Evolutionary conservation across 2,797 vertebrate genomes (phyloP).

Genomic region (Karalla daura): DNA sequence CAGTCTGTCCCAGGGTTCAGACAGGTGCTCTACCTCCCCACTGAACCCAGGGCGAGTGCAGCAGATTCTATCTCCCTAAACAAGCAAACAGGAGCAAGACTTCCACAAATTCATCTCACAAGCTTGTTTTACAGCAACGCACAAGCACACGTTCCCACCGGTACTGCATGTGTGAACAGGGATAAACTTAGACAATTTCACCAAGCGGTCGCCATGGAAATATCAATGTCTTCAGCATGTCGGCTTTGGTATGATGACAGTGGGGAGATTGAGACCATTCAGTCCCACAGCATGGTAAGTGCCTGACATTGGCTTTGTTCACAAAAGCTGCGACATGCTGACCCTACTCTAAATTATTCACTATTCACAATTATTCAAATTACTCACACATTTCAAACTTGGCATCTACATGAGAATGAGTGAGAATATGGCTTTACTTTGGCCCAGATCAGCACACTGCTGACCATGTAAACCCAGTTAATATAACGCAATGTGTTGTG

Average conservation of each 20-base stretch:
- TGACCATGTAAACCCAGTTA: too few species aligned
- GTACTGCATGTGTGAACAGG: background rate
- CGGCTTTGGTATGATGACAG: background rate
- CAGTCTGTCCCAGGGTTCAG: too few species aligned
- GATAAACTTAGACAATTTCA: conserved; percentile 7
- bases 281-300: background rate
- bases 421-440: too few species aligned
- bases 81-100: background rate
- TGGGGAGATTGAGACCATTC: background rate
- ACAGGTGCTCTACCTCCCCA: background rate
- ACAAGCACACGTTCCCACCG: background rate
- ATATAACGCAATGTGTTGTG: too few species aligned
- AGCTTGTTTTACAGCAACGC: background rate
- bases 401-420: too few species aligned
- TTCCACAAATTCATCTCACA: background rate
- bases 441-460: too few species aligned
- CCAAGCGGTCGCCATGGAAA: conserved; percentile 12
- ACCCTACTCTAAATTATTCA: too few species aligned
- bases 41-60: background rate
- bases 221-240: background rate
- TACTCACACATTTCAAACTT: too few species aligned
- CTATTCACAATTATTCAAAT: too few species aligned
- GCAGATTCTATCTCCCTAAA: background rate
- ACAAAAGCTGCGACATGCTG: too few species aligned
- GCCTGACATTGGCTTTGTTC: too few species aligned